Evolutionary conservation across 2,888 invertebrate genomes (phyloP).

Genomic region (Athetis lepigone): DNA sequence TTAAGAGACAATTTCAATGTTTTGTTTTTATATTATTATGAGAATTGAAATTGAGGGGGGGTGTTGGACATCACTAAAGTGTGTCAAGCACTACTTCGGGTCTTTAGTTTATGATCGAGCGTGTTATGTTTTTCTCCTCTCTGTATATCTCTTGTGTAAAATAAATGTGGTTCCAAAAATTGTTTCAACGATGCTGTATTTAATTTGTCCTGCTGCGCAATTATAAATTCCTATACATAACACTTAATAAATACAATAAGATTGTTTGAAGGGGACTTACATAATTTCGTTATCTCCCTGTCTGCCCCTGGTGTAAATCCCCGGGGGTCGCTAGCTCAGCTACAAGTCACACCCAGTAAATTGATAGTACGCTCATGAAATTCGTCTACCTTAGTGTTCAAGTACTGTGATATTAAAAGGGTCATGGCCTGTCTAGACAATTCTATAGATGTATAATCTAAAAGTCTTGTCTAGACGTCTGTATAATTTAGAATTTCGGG

Average conservation of each 20-base stretch:
- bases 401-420: constrained; percentile 71
- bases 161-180: too few species aligned
- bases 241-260: neutral
- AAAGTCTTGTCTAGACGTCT: constrained; percentile 81
- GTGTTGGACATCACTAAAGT: too few species aligned
- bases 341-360: constrained; percentile 39
- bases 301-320: constrained; percentile 17
- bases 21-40: too few species aligned
- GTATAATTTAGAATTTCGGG: constrained; percentile 53
- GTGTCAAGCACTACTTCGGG: too few species aligned
- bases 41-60: too few species aligned
- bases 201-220: too few species aligned
- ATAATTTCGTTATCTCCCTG: constrained; percentile 22
- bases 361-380: constrained; percentile 44
- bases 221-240: too few species aligned
- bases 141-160: too few species aligned
- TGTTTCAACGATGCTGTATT: too few species aligned
- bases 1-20: too few species aligned
- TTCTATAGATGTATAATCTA: constrained; percentile 68
- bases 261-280: constrained; percentile 23
- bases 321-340: constrained; percentile 32
- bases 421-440: constrained; percentile 87
- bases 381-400: constrained; percentile 56
- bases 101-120: too few species aligned
- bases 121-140: too few species aligned